Evolutionary conservation across 2,888 invertebrate genomes (phyloP).

Genomic region (Cryptocheilus praepositus): DNA sequence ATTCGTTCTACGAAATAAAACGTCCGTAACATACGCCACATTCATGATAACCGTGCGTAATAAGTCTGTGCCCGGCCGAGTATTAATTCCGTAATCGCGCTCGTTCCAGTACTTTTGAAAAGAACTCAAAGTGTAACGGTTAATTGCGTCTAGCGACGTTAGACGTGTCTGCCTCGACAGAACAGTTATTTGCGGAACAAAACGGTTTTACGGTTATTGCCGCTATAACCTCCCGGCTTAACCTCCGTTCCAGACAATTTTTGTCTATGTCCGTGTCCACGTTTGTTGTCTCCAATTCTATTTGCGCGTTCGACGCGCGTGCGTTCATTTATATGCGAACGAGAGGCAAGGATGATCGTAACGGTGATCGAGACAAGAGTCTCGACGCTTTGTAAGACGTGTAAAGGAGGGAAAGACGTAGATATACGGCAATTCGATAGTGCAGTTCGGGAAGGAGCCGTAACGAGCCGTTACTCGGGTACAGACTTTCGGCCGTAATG

Average conservation of each 20-base stretch:
- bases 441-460: slow-evolving; percentile 46
- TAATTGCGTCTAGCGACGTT: too few relatives aligned
- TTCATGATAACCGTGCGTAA: slow-evolving; percentile 4
- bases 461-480: slow-evolving; percentile 65
- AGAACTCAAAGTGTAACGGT: neutral
- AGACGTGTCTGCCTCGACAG: too few relatives aligned
- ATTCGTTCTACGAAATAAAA: slow-evolving; percentile 60
- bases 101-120: neutral
- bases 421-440: slow-evolving; percentile 50
- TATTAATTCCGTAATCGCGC: neutral
- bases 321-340: too few relatives aligned
- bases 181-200: too few relatives aligned
- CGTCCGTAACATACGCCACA: too few relatives aligned
- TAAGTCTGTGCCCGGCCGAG: neutral
- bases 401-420: neutral
- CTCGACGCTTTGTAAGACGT: neutral
- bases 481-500: slow-evolving; percentile 64
- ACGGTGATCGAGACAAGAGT: neutral
- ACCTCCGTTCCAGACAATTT: too few relatives aligned
- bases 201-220: too few relatives aligned
- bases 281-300: too few relatives aligned
- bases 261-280: too few relatives aligned
- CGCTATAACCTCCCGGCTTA: too few relatives aligned
- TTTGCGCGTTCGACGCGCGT: too few relatives aligned
- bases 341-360: neutral